Evolutionary conservation across 2,113 vertebrate genomes (phyloP), one percentile per base, ranked within the genome.

Genomic region (Platysternon megacephalum): DNA sequence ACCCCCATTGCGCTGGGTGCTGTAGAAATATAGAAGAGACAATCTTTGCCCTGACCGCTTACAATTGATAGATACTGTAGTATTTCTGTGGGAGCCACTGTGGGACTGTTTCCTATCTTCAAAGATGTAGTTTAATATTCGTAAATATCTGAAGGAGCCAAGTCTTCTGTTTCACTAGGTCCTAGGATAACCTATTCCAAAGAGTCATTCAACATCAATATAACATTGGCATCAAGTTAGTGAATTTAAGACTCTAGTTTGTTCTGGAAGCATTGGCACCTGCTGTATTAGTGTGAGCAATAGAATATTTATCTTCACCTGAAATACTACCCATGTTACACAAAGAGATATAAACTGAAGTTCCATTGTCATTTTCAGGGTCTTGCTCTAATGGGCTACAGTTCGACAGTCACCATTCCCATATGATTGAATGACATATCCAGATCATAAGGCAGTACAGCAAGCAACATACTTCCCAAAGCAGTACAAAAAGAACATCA

Each of bases 1-100:
- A 0, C 0, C 90, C 85, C 24, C 29, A 88, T 94, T 89, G 12
- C 22, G 88, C 89, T 88, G 76, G 29, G 46, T 89, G 22, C n/a
- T 65, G 24, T 51, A 88, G 11, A 39, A 93, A 58, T 42, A 74
- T 88, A 90, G 91, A 39, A 87, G 32, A 86, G 79, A n/a, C 39
- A 93, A 8, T 12, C 96, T 89, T 93, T 97, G n/a, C 72, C 82
- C 88, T 91, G 48, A 85, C 85, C 51, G 51, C 44, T 85, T 79
- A 85, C 11, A 85, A 1, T 2, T 51, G 21, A 85, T 88, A 95
- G 83, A 68, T 80, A 91, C 39, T 58, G 8, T 90, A 68, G 29
- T 87, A 72, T 11, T 78, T 44, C 3, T 82, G 16, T 86, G 52
- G 5, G 22, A 29, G 26, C 26, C 42, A 78, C 22, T 83, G 79